Conservation (phyloP, 2,888 invertebrate species). For the Nemotelus nigrinus region DNA sequence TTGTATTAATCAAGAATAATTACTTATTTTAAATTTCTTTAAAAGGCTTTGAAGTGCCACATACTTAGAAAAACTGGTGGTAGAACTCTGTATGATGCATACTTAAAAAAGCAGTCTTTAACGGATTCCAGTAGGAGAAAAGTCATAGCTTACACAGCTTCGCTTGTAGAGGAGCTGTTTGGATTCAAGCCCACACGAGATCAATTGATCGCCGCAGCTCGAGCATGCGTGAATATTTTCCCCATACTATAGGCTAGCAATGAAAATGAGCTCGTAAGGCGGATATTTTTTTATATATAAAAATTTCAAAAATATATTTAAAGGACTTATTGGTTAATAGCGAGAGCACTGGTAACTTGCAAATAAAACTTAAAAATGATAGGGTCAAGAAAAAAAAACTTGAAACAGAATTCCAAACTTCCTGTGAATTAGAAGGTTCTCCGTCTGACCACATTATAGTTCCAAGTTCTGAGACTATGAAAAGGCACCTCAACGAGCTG, state of each 20-base stretch:
- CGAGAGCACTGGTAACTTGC: not conserved
- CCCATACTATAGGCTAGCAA: not conserved
- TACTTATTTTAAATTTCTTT: no score
- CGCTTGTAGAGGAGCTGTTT: not conserved
- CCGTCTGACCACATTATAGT: not conserved
- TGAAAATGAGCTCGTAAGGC: not conserved
- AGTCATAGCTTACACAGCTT: no score
- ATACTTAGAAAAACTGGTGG: no score
- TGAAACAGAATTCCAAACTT: not conserved
- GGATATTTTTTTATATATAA: not conserved
- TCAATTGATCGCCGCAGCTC: not conserved
- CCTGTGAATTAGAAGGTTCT: no score
- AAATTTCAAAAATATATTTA: not conserved
- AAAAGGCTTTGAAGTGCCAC: no score
- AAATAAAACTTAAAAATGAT: slow-evolving; percentile 19
- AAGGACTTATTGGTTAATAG: slow-evolving; percentile 3
- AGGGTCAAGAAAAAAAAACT: slow-evolving; percentile 6
- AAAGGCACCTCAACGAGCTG: not conserved
- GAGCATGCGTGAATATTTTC: not conserved
- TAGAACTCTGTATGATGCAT: no score
- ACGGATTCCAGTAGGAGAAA: no score
- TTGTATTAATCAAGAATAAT: no score
- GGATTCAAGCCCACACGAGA: not conserved
- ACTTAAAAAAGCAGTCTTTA: no score
- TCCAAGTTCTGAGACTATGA: not conserved